Conservation (phyloP, 2,113 vertebrate genomes). For the Crotalus tigris region DNA sequence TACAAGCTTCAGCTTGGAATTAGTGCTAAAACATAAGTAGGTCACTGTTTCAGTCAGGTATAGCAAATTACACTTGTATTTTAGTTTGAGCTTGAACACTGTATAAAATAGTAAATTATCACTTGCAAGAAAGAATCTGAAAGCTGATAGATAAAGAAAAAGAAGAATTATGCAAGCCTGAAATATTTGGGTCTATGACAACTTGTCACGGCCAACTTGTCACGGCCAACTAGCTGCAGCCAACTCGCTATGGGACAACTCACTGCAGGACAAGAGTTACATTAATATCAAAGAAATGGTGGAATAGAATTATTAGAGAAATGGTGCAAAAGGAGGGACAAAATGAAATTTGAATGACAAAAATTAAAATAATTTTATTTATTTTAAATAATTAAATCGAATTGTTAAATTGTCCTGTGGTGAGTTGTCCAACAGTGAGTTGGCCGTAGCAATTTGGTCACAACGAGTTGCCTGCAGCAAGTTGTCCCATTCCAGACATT, state of each 20-base stretch:
- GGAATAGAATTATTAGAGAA: background rate
- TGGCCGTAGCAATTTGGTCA: background rate
- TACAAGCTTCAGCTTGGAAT: background rate
- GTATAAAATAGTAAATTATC: background rate
- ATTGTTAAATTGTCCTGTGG: background rate
- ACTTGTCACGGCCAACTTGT: background rate
- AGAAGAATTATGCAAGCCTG: background rate
- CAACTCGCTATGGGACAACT: background rate
- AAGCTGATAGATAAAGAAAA: background rate
- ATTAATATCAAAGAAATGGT: background rate
- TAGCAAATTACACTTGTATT: background rate
- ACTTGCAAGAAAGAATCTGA: background rate
- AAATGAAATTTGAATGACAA: background rate
- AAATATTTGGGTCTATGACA: background rate
- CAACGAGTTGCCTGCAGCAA: background rate
- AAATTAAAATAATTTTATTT: background rate
- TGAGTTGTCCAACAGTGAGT: background rate
- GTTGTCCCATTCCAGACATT: background rate
- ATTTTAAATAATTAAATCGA: background rate
- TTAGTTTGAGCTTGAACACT: background rate
- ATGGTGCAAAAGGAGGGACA: background rate
- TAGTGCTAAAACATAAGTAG: background rate
- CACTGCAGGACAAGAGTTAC: background rate
- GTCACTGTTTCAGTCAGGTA: background rate
- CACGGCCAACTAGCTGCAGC: background rate